Percentiles rank a stretch among this genome's conserved stretches.
Conservation (phyloP, 2,113 vertebrate species). For the Clarias macrocephalus region DNA sequence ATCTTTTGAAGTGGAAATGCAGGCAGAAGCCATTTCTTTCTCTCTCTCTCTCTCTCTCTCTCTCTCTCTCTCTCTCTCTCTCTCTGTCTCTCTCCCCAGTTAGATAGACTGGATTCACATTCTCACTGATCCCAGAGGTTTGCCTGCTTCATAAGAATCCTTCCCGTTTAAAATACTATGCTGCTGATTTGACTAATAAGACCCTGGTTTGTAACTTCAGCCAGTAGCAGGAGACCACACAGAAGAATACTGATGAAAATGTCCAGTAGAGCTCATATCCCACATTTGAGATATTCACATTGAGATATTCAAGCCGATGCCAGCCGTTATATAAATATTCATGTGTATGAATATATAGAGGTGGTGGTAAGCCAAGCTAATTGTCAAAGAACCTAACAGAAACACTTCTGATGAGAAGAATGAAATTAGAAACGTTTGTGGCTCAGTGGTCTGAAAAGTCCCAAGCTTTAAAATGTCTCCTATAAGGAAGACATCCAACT, state of each 20-base stretch:
- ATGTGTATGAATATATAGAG: not conserved
- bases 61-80: not conserved
- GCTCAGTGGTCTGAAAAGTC: not conserved
- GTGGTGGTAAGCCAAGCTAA: not conserved
- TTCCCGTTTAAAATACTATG: slow-evolving; percentile 36
- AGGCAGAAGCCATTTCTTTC: slow-evolving; percentile 5
- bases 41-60: not conserved
- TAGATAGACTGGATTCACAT: slow-evolving; percentile 26
- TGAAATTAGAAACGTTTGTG: slow-evolving; percentile 1
- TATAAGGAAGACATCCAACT: not conserved
- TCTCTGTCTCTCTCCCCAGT: not conserved
- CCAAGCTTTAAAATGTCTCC: slow-evolving; percentile 13
- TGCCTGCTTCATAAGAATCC: slow-evolving; percentile 16
- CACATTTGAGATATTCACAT: not conserved
- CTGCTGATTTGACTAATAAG: slow-evolving; percentile 14
- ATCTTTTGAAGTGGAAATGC: slow-evolving; percentile 51
- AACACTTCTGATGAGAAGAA: not conserved
- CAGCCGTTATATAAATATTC: slow-evolving; percentile 18
- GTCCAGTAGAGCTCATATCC: not conserved
- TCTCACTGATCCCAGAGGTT: slow-evolving; percentile 20
- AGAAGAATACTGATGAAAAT: slow-evolving; percentile 31
- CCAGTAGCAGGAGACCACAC: not conserved
- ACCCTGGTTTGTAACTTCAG: not conserved
- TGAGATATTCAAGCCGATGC: not conserved
- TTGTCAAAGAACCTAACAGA: not conserved